These are phyloP conservation scores for Conops quadrifasciatus DNA, from an alignment of 2,888 invertebrate species.

Conservation along the genomic window DNA sequence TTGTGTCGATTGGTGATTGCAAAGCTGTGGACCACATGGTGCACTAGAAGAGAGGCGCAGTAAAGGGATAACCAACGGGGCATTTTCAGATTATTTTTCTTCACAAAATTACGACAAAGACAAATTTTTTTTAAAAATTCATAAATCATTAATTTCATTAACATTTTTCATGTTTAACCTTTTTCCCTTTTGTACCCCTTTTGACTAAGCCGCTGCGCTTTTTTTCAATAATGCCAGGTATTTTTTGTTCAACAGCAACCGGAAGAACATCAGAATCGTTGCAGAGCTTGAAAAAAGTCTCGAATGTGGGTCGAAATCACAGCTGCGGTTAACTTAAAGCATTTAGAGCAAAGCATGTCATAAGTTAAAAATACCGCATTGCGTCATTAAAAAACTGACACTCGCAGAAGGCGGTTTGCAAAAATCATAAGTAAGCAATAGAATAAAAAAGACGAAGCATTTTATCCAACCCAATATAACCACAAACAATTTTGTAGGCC, in stretches of 20 bases:
- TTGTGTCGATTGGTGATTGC: constrained; percentile 22
- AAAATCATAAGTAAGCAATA: not conserved
- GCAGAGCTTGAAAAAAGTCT: not conserved
- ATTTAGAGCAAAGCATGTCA: not conserved
- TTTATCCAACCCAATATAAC: too few relatives aligned
- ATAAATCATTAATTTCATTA: too few relatives aligned
- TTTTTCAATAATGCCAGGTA: not conserved
- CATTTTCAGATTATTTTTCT: not conserved
- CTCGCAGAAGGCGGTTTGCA: not conserved
- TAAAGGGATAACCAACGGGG: not conserved
- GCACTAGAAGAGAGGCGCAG: not conserved
- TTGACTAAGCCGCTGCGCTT: not conserved
- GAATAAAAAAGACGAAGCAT: too few relatives aligned
- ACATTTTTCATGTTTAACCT: too few relatives aligned
- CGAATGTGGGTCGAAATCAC: constrained; percentile 3
- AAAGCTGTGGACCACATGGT: not conserved
- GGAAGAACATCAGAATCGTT: constrained; percentile 6
- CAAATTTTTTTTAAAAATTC: too few relatives aligned
- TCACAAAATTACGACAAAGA: not conserved
- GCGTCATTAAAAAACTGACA: not conserved
- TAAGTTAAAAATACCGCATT: constrained; percentile 1
- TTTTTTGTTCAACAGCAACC: not conserved
- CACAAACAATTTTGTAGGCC: too few relatives aligned
- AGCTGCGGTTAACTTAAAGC: not conserved
- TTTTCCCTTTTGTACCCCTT: too few relatives aligned